Conservation (phyloP, 2,113 vertebrate genomes). For the Vidua macroura region DNA sequence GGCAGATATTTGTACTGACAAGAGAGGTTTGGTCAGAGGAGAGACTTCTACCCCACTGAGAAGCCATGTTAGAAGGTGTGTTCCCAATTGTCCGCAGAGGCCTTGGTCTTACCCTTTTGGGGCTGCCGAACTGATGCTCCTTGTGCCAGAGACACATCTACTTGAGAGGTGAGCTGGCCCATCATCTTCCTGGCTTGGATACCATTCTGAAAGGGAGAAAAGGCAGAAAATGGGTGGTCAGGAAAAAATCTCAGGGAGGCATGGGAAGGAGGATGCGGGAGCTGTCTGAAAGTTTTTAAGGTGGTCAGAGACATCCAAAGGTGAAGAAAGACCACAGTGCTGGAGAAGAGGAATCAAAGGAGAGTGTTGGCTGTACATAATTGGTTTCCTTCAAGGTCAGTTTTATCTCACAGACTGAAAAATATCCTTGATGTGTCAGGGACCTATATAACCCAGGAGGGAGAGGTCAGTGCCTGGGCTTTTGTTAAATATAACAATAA, state of each 20-base stretch:
- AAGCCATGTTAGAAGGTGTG: not conserved
- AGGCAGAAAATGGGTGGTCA: not conserved
- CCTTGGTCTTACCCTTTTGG: fast-evolving
- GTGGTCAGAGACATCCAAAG: not conserved
- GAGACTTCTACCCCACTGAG: not conserved
- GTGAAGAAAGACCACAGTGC: not conserved
- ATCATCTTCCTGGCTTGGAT: not conserved
- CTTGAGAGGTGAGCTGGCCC: not conserved
- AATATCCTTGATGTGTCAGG: not conserved
- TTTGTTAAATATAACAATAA: not conserved
- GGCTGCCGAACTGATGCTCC: fast-evolving
- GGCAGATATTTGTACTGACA: not conserved
- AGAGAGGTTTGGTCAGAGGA: not conserved
- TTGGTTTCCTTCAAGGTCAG: not conserved
- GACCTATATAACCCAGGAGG: not conserved
- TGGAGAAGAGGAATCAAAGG: not conserved
- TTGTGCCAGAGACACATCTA: not conserved
- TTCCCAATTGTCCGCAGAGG: not conserved
- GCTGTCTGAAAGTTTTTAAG: not conserved
- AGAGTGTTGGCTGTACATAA: not conserved
- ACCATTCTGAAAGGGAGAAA: not conserved
- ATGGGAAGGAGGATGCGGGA: not conserved
- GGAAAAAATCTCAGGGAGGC: not conserved
- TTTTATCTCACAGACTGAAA: slow-evolving; percentile 1
- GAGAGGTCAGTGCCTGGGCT: not conserved